Percentiles rank a stretch among this genome's conserved stretches.
Conservation (phyloP, 2,113 vertebrate genomes). For the Syrrhaptes paradoxus region DNA sequence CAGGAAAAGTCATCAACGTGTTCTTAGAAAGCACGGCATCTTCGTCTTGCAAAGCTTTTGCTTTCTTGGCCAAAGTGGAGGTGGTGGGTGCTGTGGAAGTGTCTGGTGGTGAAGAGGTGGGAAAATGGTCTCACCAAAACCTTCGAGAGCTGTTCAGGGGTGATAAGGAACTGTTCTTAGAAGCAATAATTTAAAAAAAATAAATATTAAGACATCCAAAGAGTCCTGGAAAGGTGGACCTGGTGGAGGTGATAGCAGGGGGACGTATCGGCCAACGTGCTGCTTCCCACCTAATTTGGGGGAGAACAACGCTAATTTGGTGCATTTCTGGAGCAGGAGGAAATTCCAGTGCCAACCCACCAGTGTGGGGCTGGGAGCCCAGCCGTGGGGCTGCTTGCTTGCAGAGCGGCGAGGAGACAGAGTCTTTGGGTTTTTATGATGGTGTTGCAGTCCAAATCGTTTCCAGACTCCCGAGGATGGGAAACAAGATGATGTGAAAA, state of each 20-base stretch:
- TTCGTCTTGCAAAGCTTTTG: background rate
- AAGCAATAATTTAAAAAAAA: background rate
- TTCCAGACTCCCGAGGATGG: background rate
- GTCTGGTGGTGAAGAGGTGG: background rate
- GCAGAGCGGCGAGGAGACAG: background rate
- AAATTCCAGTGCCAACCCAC: too few species aligned
- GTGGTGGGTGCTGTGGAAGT: background rate
- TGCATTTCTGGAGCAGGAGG: background rate
- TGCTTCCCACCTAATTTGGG: background rate
- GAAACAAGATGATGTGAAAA: conserved; percentile 55
- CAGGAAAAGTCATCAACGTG: background rate
- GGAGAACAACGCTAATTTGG: rapidly evolving
- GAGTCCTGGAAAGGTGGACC: background rate
- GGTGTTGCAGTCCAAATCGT: conserved; percentile 3
- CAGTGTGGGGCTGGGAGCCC: background rate
- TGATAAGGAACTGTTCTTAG: background rate
- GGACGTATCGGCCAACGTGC: rapidly evolving
- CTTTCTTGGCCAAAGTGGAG: background rate
- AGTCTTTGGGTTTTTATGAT: background rate
- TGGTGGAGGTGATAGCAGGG: background rate
- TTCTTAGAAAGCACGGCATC: background rate
- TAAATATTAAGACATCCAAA: background rate
- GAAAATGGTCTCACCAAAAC: background rate
- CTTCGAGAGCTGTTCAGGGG: background rate
- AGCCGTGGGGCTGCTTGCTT: background rate